Evolutionary conservation across 2,888 invertebrate genomes (phyloP), one percentile per base, ranked within the genome.

Genomic region (Synergus gifuensis): DNA sequence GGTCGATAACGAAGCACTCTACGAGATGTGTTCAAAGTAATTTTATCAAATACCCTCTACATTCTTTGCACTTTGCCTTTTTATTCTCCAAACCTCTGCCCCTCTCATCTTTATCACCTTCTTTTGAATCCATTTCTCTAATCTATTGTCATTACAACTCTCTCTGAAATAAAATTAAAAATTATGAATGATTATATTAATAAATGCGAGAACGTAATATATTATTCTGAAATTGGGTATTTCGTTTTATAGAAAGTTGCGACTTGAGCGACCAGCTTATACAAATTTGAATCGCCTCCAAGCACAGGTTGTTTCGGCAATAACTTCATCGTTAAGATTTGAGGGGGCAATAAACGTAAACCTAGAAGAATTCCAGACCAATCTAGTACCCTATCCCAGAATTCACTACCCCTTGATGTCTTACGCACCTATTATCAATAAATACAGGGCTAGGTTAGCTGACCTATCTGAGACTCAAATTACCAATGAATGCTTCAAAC

Each of bases 261-360:
- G 98, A 93, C 98, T 98, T 89, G 98, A 98, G 91, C 95, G 98
- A 85, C 98, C 98, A 40, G 98, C 98, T 40, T 99, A 98, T 95
- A 98, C 98, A 90, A 99, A 99, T 94, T 93, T 99, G 91, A 99
- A 99, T 93, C 94, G 98, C 89, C 94, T 99, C 88, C 98, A 99
- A 89, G 98, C 98, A 66, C 98, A 98, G 66, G 98, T 98, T 90
- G 98, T 97, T 3, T 98, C 96, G 54, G 97, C 97, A 81, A 98
- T 98, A 93, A 98, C 98, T 4, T 98, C 98, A 80, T 98, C 98
- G 63, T 94, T 98, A 88, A 95, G 98, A 88, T 98, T 98, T 94
- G 98, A 97, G 93, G 98, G 98, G 92, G 98, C 98, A 85, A 95
- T 98, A 85, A 98, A 98, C 93, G 98, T 98, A 82, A 98, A 98